Percentiles rank a stretch among this genome's conserved stretches.
Conservation (phyloP, 1,140 invertebrate genomes). For the Brachionus koreanus region DNA sequence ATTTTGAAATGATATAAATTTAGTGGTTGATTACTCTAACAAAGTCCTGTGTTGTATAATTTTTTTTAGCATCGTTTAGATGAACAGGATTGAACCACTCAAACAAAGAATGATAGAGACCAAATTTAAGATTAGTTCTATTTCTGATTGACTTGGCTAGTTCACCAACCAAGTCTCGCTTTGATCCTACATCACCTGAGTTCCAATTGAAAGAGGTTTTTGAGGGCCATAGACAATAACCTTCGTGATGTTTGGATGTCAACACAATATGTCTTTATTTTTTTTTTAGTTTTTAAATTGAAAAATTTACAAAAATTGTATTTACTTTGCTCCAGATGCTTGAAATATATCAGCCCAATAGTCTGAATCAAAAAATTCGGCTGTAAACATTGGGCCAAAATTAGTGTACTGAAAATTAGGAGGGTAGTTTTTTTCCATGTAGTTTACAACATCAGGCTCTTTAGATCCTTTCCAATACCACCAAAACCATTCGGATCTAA, state of each 20-base stretch:
- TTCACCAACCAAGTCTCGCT: slow-evolving; percentile 62
- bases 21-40: neutral
- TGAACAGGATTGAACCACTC: slow-evolving; percentile 88
- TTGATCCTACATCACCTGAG: slow-evolving; percentile 52
- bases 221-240: slow-evolving; percentile 53
- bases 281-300: neutral
- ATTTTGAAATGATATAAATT: neutral
- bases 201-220: slow-evolving; percentile 57
- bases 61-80: slow-evolving; percentile 65
- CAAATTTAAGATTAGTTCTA: slow-evolving; percentile 68
- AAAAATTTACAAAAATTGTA: neutral
- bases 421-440: slow-evolving; percentile 49
- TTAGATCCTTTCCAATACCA: slow-evolving; percentile 49
- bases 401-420: slow-evolving; percentile 51
- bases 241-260: slow-evolving; percentile 56
- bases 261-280: slow-evolving; percentile 53
- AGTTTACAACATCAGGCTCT: slow-evolving; percentile 46
- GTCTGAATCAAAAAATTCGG: slow-evolving; percentile 43
- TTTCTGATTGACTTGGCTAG: slow-evolving; percentile 68
- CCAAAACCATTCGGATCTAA: slow-evolving; percentile 49
- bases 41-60: slow-evolving; percentile 41
- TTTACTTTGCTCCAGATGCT: slow-evolving; percentile 43
- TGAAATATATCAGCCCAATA: slow-evolving; percentile 44
- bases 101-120: slow-evolving; percentile 80
- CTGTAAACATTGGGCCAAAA: slow-evolving; percentile 50